A percentile compares a stretch with the other conserved stretches of the same genome.
Conservation (phyloP, 2,113 vertebrate genomes). For the Oreotrochilus melanogaster region DNA sequence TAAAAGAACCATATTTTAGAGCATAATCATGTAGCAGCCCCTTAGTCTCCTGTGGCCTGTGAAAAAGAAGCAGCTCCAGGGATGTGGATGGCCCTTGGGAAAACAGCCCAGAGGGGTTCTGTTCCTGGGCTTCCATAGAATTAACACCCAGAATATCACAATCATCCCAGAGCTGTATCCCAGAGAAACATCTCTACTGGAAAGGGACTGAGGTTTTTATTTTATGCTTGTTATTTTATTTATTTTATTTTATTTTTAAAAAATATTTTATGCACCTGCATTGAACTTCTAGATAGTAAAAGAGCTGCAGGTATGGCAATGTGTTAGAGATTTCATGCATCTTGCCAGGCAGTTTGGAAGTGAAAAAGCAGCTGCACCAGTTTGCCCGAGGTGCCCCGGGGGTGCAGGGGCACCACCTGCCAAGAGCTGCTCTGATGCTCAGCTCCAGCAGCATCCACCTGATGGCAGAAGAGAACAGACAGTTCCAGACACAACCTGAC, state of each 20-base stretch:
- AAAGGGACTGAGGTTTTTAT: not conserved
- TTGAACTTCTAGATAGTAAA: not conserved
- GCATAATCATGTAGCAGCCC: not conserved
- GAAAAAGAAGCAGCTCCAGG: not conserved
- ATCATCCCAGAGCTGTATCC: not conserved
- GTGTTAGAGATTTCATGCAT: not conserved
- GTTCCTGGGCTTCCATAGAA: not conserved
- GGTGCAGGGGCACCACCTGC: rapidly evolving
- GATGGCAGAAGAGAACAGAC: slow-evolving; percentile 63
- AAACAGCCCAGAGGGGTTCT: not conserved
- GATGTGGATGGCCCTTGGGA: not conserved
- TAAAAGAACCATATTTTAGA: not conserved
- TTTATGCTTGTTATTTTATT: not conserved
- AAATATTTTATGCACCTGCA: rapidly evolving
- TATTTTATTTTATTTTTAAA: too few species aligned
- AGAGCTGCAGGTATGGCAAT: not conserved
- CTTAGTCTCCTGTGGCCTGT: not conserved
- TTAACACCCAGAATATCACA: not conserved
- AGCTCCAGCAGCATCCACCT: not conserved
- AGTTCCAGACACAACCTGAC: not conserved
- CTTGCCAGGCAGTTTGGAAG: not conserved
- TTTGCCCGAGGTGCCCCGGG: not conserved
- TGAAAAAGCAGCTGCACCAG: not conserved
- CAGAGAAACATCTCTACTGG: not conserved
- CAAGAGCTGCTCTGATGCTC: not conserved